These are phyloP conservation scores for Melopsittacus undulatus DNA, from an alignment of 2,797 vertebrate species.

Conservation along the genomic window DNA sequence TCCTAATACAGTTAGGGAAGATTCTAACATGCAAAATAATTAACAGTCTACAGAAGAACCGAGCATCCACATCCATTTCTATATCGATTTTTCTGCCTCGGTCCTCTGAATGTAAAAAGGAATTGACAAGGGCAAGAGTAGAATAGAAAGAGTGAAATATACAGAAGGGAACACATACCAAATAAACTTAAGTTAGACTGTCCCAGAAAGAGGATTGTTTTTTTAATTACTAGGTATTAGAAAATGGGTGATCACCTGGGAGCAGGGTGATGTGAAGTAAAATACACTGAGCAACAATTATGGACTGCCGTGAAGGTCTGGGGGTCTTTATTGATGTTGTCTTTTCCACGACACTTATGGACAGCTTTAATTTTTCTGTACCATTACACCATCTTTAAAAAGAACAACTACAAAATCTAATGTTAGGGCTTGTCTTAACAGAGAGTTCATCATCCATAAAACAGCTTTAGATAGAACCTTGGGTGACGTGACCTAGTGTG, in stretches of 20 bases:
- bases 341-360: fast-evolving
- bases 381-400: background rate
- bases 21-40: background rate
- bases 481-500: background rate
- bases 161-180: background rate
- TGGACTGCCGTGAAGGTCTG: background rate
- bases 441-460: background rate
- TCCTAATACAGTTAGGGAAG: background rate
- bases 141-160: background rate
- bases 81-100: background rate
- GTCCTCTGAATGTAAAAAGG: background rate
- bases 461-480: background rate
- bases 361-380: background rate
- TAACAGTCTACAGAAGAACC: background rate
- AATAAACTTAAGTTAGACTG: background rate
- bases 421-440: background rate
- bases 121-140: background rate
- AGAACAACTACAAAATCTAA: background rate
- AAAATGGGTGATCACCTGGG: background rate
- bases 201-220: background rate
- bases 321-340: background rate
- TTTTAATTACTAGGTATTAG: background rate
- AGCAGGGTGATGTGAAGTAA: background rate
- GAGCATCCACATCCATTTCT: background rate
- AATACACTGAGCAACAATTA: background rate